A percentile compares a stretch with the other conserved stretches of the same genome.
Conservation (phyloP, 92 coral and sea anemone genomes). For the Galaxea fascicularis region DNA sequence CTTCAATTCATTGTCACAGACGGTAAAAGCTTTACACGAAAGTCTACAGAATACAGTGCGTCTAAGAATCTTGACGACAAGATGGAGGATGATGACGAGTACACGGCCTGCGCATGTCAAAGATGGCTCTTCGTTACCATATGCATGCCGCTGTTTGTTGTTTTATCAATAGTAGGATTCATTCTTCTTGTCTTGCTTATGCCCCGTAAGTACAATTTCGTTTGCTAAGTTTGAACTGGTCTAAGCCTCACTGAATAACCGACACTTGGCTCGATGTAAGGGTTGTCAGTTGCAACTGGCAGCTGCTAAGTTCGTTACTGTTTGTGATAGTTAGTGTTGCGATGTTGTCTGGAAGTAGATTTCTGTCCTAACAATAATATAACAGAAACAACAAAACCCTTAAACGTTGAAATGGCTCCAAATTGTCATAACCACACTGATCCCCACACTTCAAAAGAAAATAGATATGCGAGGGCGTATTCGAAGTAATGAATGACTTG, state of each 20-base stretch:
- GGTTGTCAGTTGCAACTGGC: too few relatives aligned
- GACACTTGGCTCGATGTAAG: too few relatives aligned
- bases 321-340: too few relatives aligned
- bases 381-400: too few relatives aligned
- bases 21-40: constrained; percentile 5
- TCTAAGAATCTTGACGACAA: constrained; percentile 34
- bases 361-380: too few relatives aligned
- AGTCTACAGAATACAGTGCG: constrained; percentile 15
- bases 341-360: too few relatives aligned
- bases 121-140: constrained; percentile 81
- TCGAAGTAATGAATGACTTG: too few relatives aligned
- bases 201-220: constrained; percentile 79
- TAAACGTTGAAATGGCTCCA: too few relatives aligned
- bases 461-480: too few relatives aligned
- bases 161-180: constrained; percentile 77
- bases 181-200: constrained; percentile 69
- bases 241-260: neutral
- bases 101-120: constrained; percentile 89
- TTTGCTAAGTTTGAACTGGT: neutral
- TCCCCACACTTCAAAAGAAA: too few relatives aligned
- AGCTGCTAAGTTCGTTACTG: too few relatives aligned
- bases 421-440: too few relatives aligned
- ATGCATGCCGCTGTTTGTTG: constrained; percentile 82
- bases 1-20: constrained; percentile 1
- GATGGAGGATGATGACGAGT: constrained; percentile 63